Base-by-base conservation (phyloP, 1,140 invertebrate genomes). In the Dendrolimus punctatus region DNA sequence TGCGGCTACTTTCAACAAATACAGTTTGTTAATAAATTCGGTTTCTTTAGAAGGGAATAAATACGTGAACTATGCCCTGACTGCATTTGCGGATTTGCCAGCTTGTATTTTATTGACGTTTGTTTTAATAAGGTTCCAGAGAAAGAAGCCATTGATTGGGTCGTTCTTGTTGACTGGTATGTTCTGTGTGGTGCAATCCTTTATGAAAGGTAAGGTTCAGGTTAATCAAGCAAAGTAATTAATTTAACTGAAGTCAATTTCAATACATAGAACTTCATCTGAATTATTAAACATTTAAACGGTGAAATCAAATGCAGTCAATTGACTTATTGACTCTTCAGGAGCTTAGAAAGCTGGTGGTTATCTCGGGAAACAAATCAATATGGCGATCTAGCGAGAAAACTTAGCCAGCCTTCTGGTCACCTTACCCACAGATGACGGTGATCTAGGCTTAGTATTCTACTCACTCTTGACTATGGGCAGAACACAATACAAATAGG, bases 51-150 rank as follows among this genome's bases (percentile, higher is more conserved):
- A 60, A 52, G 58, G 58, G 39, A 60, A 55, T 44, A 60, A 55
- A 8, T 51, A 60, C 41, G 5, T 60, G 8, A 60, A 60, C 42
- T 60, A 60, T n/a, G 58, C 53, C 8, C 40, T 60, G 49, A 60
- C 53, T 37, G 50, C 53, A 1, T 52, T 60, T 23, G 40, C 53
- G 40, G 53, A 60, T 45, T 37, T 60, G 5, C 58, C 58, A 6
- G 58, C 58, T 4, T 55, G 58, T 40, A 8, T 60, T 10, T 8
- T 49, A 5, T 42, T 60, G 23, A 36, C 52, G 3, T 55, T 49
- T 39, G 49, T 60, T 8, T 40, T 60, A 5, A 60, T 55, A 5
- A 51, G 41, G 38, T 60, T 55, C 23, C 55, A 60, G 41, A 60
- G 53, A 39, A 60, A 58, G 42, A 43, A 47, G 8, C 52, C 57